Evolutionary conservation across 1,140 invertebrate genomes (phyloP), one percentile per base, ranked within the genome.

Genomic region (Cyclargus thomasi): DNA sequence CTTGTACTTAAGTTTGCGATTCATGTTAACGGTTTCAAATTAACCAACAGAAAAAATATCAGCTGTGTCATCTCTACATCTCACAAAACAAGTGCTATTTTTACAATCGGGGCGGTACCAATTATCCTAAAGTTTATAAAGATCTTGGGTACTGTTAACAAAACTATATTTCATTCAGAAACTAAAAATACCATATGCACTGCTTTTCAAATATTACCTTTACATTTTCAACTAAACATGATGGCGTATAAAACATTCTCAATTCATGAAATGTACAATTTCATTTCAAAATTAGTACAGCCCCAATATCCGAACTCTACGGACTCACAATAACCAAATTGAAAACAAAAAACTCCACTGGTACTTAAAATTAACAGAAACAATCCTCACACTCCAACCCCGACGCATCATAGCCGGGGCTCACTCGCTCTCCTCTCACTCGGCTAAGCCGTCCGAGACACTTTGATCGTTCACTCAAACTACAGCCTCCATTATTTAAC

Each of bases 401-500:
- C 20, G 55, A 59, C 20, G 7, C 59, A 65, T 69, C 64, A 65
- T 36, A 53, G 67, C 65, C 70, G 70, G 67, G 68, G 64, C 70
- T 64, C 64, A 67, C 39, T 36, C 64, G 67, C 29, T 4, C 29
- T 6, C n/a, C n/a, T n/a, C n/a, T 4, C 64, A 72, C 70, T 64
- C 67, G 70, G 74, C 74, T 76, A 74, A 67, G 74, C 74, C 74
- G 64, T 67, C 47, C 11, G 53, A 71, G 67, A 64, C 55, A 67
- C 63, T 70, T 53, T 67, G 17, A 20, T n/a, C n/a, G 53, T 18
- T 17, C 47, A 65, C 55, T 70, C 64, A 72, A 67, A 70, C 68
- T 62, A 67, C 76, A 80, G 74, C 78, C 76, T 78, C 78, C 74
- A 73, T 76, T 74, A 66, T 66, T 68, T 66, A 65, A 70, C 47